Conservation (phyloP, 2,797 vertebrate genomes). For the Propithecus perrieri region DNA sequence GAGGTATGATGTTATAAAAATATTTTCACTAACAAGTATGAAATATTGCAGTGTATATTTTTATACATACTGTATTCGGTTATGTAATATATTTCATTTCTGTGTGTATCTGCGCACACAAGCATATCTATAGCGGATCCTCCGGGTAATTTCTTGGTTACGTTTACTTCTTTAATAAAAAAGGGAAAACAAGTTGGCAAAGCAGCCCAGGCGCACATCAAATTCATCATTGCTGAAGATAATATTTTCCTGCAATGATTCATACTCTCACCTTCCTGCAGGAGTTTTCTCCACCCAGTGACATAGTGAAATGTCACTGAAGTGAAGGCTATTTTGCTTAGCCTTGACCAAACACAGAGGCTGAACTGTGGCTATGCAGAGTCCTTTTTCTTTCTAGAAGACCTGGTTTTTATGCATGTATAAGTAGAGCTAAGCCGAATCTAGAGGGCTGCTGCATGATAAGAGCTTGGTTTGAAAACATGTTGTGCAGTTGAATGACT, state of each 20-base stretch:
- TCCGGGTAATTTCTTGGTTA: constrained; percentile 58
- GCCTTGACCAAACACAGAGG: constrained; percentile 83
- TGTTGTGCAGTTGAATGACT: constrained; percentile 80
- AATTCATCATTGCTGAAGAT: constrained; percentile 66
- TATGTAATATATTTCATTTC: constrained; percentile 40
- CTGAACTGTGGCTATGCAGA: constrained; percentile 73
- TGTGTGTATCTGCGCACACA: not conserved
- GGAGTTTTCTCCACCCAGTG: constrained; percentile 76
- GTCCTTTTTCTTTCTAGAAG: constrained; percentile 77
- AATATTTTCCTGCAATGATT: constrained; percentile 76
- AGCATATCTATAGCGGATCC: not conserved
- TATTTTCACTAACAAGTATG: constrained; percentile 81
- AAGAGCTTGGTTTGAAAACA: constrained; percentile 85
- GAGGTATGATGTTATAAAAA: constrained; percentile 79
- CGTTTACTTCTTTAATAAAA: constrained; percentile 58
- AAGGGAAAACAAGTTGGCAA: constrained; percentile 72
- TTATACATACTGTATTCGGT: not conserved
- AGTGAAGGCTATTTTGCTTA: constrained; percentile 83
- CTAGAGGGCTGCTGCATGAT: constrained; percentile 77
- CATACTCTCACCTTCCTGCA: constrained; percentile 70
- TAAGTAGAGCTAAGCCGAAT: constrained; percentile 75
- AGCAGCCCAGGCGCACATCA: constrained; percentile 57
- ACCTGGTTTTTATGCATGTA: constrained; percentile 54
- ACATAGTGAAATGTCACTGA: constrained; percentile 84
- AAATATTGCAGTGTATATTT: constrained; percentile 72